Percentiles rank a stretch among this genome's conserved stretches.
phyloP scores from a whole-genome alignment of 2,113 vertebrate species.

The Poeciliopsis prolifica region DNA sequence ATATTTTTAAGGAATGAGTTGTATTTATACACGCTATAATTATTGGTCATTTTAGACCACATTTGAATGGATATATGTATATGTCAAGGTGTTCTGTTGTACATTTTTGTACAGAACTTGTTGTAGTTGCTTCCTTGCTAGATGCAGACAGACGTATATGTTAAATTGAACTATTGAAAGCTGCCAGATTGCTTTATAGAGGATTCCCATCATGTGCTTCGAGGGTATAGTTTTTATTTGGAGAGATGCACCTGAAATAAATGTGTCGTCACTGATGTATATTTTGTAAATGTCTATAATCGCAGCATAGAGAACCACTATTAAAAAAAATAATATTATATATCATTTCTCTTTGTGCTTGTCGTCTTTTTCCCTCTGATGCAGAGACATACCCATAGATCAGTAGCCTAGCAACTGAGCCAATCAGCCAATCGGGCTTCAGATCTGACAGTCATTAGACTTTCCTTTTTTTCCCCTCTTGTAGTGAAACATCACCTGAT shows the following conservation, averaged over 20 bases:
- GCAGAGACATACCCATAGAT: constrained; percentile 29
- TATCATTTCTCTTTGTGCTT: constrained; percentile 37
- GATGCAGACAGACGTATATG: constrained; percentile 62
- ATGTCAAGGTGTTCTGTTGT: constrained; percentile 53
- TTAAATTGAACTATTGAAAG: constrained; percentile 64
- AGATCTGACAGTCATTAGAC: constrained; percentile 47
- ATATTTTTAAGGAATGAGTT: constrained; percentile 69
- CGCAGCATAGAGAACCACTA: constrained; percentile 66
- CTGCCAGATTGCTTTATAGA: constrained; percentile 52
- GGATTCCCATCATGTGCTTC: constrained; percentile 49
- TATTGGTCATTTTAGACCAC: constrained; percentile 72
- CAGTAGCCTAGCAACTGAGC: constrained; percentile 74
- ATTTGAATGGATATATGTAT: constrained; percentile 49
- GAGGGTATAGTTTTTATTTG: constrained; percentile 67
- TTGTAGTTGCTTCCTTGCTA: constrained; percentile 37
- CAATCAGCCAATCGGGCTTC: constrained; percentile 54
- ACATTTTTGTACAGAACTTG: constrained; percentile 66
- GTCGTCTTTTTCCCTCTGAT: constrained; percentile 35
- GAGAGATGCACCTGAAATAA: constrained; percentile 64
- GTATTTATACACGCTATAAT: constrained; percentile 66
- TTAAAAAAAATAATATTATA: constrained; percentile 68
- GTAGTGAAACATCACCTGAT: constrained; percentile 40
- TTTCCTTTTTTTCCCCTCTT: constrained; percentile 3
- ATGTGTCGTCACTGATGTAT: constrained; percentile 71
- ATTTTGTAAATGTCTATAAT: constrained; percentile 78